These are phyloP conservation scores for Cyanistes caeruleus DNA, from an alignment of 2,113 vertebrate genomes.

Conservation along the genomic window DNA sequence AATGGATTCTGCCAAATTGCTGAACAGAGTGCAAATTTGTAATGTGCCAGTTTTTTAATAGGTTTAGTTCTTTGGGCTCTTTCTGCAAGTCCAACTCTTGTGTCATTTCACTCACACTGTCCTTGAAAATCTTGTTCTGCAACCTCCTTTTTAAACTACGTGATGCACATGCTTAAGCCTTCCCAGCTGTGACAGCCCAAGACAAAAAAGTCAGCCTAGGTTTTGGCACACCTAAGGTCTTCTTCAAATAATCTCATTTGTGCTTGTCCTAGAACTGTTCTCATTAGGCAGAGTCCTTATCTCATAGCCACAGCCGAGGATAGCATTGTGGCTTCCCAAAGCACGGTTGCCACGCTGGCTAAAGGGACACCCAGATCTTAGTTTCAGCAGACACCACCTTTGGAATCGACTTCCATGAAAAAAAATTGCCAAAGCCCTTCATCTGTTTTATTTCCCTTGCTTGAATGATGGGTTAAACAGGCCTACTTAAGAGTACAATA, in stretches of 20 bases:
- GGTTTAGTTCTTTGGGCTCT: constrained; percentile 68
- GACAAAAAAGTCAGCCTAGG: constrained; percentile 53
- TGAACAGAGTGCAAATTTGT: constrained; percentile 60
- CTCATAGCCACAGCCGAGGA: constrained; percentile 62
- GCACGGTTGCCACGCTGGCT: constrained; percentile 15
- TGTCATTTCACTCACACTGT: constrained; percentile 65
- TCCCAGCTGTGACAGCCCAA: constrained; percentile 36
- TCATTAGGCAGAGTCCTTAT: constrained; percentile 70
- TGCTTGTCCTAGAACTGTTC: constrained; percentile 62
- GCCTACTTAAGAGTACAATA: constrained; percentile 64
- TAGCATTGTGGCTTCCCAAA: constrained; percentile 57
- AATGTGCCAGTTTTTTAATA: constrained; percentile 76
- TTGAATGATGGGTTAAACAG: constrained; percentile 57
- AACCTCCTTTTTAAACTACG: background rate
- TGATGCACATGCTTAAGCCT: constrained; percentile 41
- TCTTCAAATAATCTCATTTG: constrained; percentile 72
- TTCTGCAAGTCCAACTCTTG: constrained; percentile 57
- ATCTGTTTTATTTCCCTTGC: constrained; percentile 64
- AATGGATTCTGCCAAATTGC: constrained; percentile 76
- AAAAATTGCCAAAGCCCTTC: constrained; percentile 43
- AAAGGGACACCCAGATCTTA: constrained; percentile 62
- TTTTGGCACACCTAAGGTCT: constrained; percentile 66
- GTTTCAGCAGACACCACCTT: constrained; percentile 66
- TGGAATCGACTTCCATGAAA: constrained; percentile 44
- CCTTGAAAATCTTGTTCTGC: constrained; percentile 64